Evolutionary conservation across 2,797 vertebrate species (phyloP), one percentile per base, ranked within the genome.

Genomic region (Hyperoplus lanceolatus): DNA sequence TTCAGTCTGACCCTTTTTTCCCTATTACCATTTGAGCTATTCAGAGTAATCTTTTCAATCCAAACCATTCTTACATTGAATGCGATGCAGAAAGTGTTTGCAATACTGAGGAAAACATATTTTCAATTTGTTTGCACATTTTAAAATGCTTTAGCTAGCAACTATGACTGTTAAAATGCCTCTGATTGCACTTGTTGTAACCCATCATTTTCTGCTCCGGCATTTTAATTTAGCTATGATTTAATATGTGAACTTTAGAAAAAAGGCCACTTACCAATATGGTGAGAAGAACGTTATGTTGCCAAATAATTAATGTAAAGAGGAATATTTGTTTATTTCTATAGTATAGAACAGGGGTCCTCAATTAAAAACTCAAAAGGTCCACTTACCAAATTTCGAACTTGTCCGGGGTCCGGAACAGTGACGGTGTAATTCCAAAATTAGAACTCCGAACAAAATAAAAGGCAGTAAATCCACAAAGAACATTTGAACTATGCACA

Each of bases 41-140:
- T 55, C 8, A 48, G 18, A 21, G 10, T 46, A 43, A 10, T 49
- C 36, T 42, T 50, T 53, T 62, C 51, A 67, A 63, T 15, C 14
- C 13, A 16, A 76, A 65, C 12, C 10, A 29, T 41, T 57, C 64
- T 53, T 16, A 60, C 51, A 46, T 66, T 76, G 55, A 70, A 48
- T 50, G 42, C 45, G 21, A 81, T 43, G 53, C 3, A 7, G 14
- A 29, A 29, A 29, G 11, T 54, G 18, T 73, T 42, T 53, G 60
- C 11, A 29, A 29, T 29, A 42, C 16, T 2, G 0, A 41, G 12
- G 55, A 43, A 8, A 69, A 54, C 11, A 9, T 3, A n/a, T 14
- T 8, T n/a, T 71, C 46, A 39, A 18, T 77, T 43, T 48, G 70
- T 57, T 53, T n/a, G 15, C 11, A 46, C 15, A n/a, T 21, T 70